Base-by-base conservation (phyloP, 1,140 invertebrate species). In the Drosophila malerkotliana region DNA sequence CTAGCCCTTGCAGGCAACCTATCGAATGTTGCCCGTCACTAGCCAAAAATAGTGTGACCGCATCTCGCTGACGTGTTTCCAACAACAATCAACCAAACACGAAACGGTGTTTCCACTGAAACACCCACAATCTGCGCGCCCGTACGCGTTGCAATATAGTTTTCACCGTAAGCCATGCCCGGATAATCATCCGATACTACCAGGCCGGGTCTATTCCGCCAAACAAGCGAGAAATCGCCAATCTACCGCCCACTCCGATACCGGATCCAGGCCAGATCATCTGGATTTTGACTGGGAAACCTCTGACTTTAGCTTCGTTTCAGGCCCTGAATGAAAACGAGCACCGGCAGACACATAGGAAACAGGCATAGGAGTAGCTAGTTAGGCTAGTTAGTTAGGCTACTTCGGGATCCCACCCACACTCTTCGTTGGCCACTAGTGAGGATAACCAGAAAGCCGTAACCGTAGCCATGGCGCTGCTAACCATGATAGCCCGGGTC, bases 401-500 rank as follows among this genome's bases (percentile, higher is more conserved):
- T 4, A 3, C 41, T 14, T 14, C 34, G 12, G 34, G 10, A 12
- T 3, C n/a, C 14, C 26, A 28, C 6, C 26, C 26, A 28, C 26
- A 28, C 26, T 28, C 26, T 4, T 28, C 26, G 26, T 28, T 28
- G 26, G 26, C 26, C 26, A 14, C 8, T 2, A 41, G 39, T 3
- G 9, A 44, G 14, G 15, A 18, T n/a, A 44, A 18, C 14, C 15
- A 18, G 41, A 18, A n/a, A 44, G 41, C 28, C 14, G 21, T 18
- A 51, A 21, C 45, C 51, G 47, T 45, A 62, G 32, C 44, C 15
- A 99, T 99, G 98, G 97, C 99, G 82, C 92, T 99, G 74, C 95
- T 99, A 93, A 99, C 98, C 66, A 98, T 99, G 96, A 99, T 99
- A 90, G 98, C 98, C 3, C 94, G 99, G 73, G 95, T 99, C 72